A percentile compares a stretch with the other conserved stretches of the same genome.
phyloP scores from a whole-genome alignment of 1,140 invertebrate genomes.

The Propsilocerus akamusi region DNA sequence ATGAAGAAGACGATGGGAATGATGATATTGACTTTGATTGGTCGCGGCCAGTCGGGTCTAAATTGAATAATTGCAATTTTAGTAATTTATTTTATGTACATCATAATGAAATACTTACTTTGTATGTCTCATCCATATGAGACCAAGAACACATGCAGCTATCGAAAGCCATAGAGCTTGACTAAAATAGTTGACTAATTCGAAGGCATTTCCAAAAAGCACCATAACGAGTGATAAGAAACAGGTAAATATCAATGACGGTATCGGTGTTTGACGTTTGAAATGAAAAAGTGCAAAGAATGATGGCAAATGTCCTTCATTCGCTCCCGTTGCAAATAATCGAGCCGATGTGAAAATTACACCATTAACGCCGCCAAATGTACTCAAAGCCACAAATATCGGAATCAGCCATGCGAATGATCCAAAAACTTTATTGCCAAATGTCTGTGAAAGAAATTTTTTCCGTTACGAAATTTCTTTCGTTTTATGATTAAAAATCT shows the following conservation, averaged over 20 bases:
- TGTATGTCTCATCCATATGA: constrained; percentile 54
- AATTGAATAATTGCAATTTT: constrained; percentile 1
- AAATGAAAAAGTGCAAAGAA: constrained; percentile 62
- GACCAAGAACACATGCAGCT: constrained; percentile 51
- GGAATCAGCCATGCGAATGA: constrained; percentile 63
- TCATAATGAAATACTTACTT: constrained; percentile 16
- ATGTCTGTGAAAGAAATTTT: constrained; percentile 32
- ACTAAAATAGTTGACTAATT: constrained; percentile 61
- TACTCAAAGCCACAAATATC: constrained; percentile 70
- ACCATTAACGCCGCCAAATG: constrained; percentile 78
- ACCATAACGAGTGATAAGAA: constrained; percentile 51
- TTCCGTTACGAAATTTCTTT: background rate
- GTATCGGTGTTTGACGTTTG: constrained; percentile 57
- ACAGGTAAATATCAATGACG: constrained; percentile 58
- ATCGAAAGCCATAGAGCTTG: constrained; percentile 64
- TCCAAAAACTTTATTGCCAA: constrained; percentile 62
- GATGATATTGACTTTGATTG: constrained; percentile 61
- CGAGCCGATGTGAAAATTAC: constrained; percentile 77
- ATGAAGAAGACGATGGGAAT: constrained; percentile 71
- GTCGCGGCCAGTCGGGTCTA: constrained; percentile 51
- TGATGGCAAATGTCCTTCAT: constrained; percentile 64
- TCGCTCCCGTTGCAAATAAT: constrained; percentile 54
- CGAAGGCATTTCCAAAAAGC: constrained; percentile 45
- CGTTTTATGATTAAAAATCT: constrained; percentile 13
- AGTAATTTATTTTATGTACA: background rate